phyloP scores from a whole-genome alignment of 2,888 invertebrate species.

The Callyntrura guangdongensis region DNA sequence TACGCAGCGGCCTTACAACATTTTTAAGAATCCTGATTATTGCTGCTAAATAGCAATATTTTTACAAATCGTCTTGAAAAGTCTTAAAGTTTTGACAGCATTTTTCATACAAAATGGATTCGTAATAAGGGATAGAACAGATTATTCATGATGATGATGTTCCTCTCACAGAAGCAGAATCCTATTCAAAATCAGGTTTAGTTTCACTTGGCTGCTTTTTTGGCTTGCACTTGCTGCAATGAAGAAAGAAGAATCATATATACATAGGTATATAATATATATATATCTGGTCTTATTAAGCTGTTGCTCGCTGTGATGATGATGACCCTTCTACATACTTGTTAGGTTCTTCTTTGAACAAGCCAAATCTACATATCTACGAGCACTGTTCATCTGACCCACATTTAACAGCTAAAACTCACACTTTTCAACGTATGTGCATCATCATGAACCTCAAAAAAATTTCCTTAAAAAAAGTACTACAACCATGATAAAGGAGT shows the following conservation, averaged over 20 bases:
- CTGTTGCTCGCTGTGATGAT: no score
- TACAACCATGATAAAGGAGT: slow-evolving; percentile 47
- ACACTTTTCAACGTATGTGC: slow-evolving; percentile 62
- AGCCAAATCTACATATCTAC: neutral
- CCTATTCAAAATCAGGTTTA: slow-evolving; percentile 73
- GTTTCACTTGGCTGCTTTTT: slow-evolving; percentile 74
- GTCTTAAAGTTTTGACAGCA: slow-evolving; percentile 24
- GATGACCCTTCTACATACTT: neutral
- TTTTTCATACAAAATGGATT: slow-evolving; percentile 36
- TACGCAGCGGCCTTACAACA: neutral
- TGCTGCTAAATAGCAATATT: slow-evolving; percentile 25
- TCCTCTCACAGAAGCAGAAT: slow-evolving; percentile 31
- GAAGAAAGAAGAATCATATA: slow-evolving; percentile 31
- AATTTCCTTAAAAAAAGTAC: slow-evolving; percentile 53
- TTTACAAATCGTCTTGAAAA: slow-evolving; percentile 30
- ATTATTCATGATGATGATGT: slow-evolving; percentile 31
- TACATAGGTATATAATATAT: slow-evolving; percentile 2
- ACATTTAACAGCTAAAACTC: slow-evolving; percentile 70
- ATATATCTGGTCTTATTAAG: neutral
- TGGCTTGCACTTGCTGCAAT: slow-evolving; percentile 61
- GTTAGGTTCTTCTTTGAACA: slow-evolving; percentile 12
- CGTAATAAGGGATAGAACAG: slow-evolving; percentile 25
- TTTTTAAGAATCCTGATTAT: neutral
- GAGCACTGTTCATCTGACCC: slow-evolving; percentile 57
- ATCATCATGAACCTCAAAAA: slow-evolving; percentile 9